Evolutionary conservation across 2,113 vertebrate genomes (phyloP), one percentile per base, ranked within the genome.

Genomic region (Callipepla californica): DNA sequence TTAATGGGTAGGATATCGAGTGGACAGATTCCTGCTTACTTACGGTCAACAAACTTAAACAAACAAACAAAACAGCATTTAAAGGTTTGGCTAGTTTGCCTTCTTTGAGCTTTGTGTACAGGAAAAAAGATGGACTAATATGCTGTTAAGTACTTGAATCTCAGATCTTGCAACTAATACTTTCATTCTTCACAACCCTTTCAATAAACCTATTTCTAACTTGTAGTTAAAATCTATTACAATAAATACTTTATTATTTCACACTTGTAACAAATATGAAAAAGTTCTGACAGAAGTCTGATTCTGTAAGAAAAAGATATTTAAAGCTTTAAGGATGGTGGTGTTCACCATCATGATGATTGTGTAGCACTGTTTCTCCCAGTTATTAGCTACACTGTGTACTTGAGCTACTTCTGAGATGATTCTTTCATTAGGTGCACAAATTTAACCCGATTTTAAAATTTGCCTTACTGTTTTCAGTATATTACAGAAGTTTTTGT

Each of bases 401-500:
- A 61, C 66, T 91, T 91, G 3, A 6, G 21, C 30, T 85, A 17
- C 82, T 83, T 70, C 72, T 58, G 42, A 91, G 42, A 9, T 61
- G 6, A 51, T 91, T 6, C 13, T 73, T 92, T 94, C 48, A 58
- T 80, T 72, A 44, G 30, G 44, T 90, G 50, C 47, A 28, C 11
- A 9, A 30, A 23, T 92, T 87, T 83, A 61, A 63, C 44, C 28
- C 30, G 17, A 7, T 50, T 87, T 88, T 69, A 88, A 62, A 81
- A 53, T 58, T 34, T 87, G 34, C 32, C 69, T 6, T 81, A 18
- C 66, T 73, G 12, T 92, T 95, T 88, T 88, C 53, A n/a, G 34
- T 69, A 40, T 11, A n/a, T 89, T 93, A 89, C 85, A 94, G 34
- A 70, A 91, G 73, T 73, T 94, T 91, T 47, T 51, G 85, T 80